These are phyloP conservation scores for Heteromurus nitidus DNA, from an alignment of 2,888 invertebrate genomes.

Conservation along the genomic window DNA sequence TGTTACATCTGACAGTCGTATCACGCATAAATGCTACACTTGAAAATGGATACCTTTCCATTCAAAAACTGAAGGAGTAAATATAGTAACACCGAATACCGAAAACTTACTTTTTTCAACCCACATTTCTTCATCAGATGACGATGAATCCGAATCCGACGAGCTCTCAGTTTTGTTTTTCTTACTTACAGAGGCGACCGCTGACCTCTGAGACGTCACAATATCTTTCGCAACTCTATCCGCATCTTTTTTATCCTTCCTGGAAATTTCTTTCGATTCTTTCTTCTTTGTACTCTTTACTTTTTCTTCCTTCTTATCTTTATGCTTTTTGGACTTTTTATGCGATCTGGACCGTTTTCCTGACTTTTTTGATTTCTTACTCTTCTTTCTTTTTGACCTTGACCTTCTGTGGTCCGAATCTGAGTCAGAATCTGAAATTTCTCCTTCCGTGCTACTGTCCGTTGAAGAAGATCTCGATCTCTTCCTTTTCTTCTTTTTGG, in stretches of 20 bases:
- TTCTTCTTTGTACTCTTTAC: slow-evolving; percentile 34
- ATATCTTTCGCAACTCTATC: slow-evolving; percentile 67
- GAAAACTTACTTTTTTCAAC: slow-evolving; percentile 68
- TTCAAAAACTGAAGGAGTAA: no score
- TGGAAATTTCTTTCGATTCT: slow-evolving; percentile 39
- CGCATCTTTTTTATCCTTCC: slow-evolving; percentile 61
- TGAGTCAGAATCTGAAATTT: slow-evolving; percentile 47
- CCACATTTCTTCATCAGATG: slow-evolving; percentile 66
- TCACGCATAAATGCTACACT: no score
- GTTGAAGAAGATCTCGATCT: slow-evolving; percentile 30
- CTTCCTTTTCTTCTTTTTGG: slow-evolving; percentile 63
- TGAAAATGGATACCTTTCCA: no score
- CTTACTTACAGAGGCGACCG: no score
- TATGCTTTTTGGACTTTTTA: slow-evolving; percentile 55
- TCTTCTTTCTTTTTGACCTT: slow-evolving; percentile 65
- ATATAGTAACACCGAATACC: no score
- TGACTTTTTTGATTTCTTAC: slow-evolving; percentile 66
- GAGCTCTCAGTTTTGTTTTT: slow-evolving; percentile 17
- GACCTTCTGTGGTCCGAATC: slow-evolving; percentile 35
- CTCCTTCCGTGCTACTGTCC: slow-evolving; percentile 50
- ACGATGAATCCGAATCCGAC: slow-evolving; percentile 40
- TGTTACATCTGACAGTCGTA: background rate
- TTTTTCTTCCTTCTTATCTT: slow-evolving; percentile 28
- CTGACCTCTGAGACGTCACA: no score
- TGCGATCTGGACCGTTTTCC: slow-evolving; percentile 59